Evolutionary conservation across 1,140 invertebrate species (phyloP).

Genomic region (Medauroidea extradentata): DNA sequence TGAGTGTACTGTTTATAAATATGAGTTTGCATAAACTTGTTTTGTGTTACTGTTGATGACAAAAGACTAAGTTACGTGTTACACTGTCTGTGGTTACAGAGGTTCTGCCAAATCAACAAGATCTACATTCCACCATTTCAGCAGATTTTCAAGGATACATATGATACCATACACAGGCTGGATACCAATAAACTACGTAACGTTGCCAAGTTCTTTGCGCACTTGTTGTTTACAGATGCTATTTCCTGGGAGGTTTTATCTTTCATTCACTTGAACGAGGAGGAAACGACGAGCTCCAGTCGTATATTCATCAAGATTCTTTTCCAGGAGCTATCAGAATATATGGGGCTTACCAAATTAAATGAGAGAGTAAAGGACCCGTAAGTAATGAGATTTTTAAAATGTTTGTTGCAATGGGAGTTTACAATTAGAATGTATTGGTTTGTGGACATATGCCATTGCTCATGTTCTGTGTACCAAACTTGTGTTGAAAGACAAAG

Average conservation of each 20-base stretch:
- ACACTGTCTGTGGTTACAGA: conserved; percentile 48
- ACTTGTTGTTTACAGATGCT: conserved; percentile 93
- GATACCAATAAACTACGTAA: conserved; percentile 97
- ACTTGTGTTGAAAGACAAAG: too few species aligned
- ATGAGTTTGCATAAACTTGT: too few species aligned
- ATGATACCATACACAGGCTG: conserved; percentile 87
- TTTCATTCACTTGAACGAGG: conserved; percentile 89
- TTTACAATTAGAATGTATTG: too few species aligned
- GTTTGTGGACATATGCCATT: too few species aligned
- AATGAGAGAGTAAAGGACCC: conserved; percentile 86
- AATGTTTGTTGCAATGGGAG: too few species aligned
- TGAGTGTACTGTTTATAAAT: too few species aligned
- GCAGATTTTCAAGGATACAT: conserved; percentile 93
- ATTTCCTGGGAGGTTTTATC: conserved; percentile 90
- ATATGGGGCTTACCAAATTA: conserved; percentile 89
- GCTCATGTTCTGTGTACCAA: too few species aligned
- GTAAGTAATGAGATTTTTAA: too few species aligned
- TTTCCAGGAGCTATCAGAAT: conserved; percentile 94
- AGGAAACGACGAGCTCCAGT: conserved; percentile 95
- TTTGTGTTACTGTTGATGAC: too few species aligned
- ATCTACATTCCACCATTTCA: conserved; percentile 91
- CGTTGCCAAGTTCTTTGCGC: conserved; percentile 96
- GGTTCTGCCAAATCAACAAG: conserved; percentile 89
- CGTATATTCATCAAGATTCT: conserved; percentile 98
- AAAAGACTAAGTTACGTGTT: too few species aligned